Conservation (phyloP, 2,113 vertebrate genomes). For the Rattus rattus region DNA sequence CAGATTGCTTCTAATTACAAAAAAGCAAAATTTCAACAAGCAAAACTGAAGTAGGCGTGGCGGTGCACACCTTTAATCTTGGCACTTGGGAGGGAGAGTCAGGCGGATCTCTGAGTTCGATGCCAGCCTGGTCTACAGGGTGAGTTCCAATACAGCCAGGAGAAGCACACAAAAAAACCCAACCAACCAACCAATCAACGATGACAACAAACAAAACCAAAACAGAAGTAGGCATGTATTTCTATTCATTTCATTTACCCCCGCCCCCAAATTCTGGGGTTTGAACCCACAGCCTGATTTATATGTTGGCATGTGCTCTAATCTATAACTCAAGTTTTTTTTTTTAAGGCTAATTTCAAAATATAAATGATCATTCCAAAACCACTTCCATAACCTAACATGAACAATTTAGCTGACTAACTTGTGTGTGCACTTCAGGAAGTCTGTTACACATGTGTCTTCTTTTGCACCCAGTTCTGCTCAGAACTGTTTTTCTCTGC, state of each 20-base stretch:
- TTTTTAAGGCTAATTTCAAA: not conserved
- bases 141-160: not conserved
- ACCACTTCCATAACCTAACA: not conserved
- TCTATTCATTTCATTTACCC: not conserved
- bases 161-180: not conserved
- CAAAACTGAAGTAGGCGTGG: not conserved
- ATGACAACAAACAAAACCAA: not conserved
- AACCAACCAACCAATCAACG: not conserved
- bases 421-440: not conserved
- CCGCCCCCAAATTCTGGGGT: not conserved
- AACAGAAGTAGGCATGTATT: not conserved
- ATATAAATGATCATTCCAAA: slow-evolving; percentile 26
- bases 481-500: not conserved
- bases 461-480: not conserved
- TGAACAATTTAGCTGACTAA: not conserved
- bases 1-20: not conserved
- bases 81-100: not conserved
- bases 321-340: not conserved
- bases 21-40: slow-evolving; percentile 6
- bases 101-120: not conserved
- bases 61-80: not conserved
- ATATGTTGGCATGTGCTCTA: not conserved
- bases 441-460: not conserved
- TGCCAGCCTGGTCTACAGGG: not conserved
- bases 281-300: not conserved